Base-by-base conservation (phyloP, 1,140 invertebrate species). In the Danaus melanippus region DNA sequence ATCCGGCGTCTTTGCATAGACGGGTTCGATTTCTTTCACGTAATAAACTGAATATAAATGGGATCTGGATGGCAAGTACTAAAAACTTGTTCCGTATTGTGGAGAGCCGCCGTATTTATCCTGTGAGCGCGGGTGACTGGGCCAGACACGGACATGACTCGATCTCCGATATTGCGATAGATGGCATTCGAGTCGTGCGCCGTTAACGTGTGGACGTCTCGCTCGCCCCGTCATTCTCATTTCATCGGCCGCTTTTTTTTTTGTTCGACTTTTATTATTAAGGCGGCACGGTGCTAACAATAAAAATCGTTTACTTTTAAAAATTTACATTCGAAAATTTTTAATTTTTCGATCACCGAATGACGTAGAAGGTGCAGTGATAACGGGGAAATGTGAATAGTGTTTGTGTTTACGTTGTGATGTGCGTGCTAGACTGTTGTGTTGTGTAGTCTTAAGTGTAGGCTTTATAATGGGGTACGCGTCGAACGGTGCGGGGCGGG, bases 381-480 rank as follows among this genome's bases (percentile, higher is more conserved):
- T 81, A 79, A 84, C 72, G 69, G 69, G 64, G 60, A 69, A 70
- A 81, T 81, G 80, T 84, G 80, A 79, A 68, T 71, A 69, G 79
- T 84, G 74, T 72, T 32, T 81, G 79, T 82, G 79, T 84, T 80
- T 77, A 77, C 71, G 71, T 79, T 79, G 70, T 63, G 67, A 86
- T 86, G 80, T 84, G 75, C 64, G 67, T 69, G 60, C 60, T 76
- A 72, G 21, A 32, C 21, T 32, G 21, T 32, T 7, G 21, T 32
- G 21, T 32, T 32, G 21, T 32, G 21, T 32, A 32, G 21, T 32
- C 2, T 32, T 32, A 32, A 32, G 72, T 78, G 71, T 68, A 69
- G 72, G 62, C 74, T 69, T 64, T 75, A 70, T 66, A 74, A 97
- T 97, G 95, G 94, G 95, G 57, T 97, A 96, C 84, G 94, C 94